Evolutionary conservation across 2,113 vertebrate species (phyloP).

Genomic region (Pedetes capensis): DNA sequence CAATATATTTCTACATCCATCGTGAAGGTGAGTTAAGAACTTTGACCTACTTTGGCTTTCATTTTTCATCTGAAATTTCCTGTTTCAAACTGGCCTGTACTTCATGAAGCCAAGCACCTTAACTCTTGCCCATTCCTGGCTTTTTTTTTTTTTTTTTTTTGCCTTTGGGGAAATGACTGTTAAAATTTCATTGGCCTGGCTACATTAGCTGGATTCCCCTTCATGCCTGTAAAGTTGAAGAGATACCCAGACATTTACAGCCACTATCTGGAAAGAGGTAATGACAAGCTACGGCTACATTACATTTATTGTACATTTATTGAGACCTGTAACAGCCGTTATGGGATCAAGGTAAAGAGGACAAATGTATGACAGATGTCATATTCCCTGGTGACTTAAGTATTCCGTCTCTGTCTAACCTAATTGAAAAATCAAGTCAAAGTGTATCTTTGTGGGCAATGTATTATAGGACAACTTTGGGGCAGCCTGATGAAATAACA

Average conservation of each 20-base stretch:
- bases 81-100: conserved; percentile 36
- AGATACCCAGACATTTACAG: conserved; percentile 78
- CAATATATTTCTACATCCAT: not conserved
- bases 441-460: conserved; percentile 60
- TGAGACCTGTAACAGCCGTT: conserved; percentile 65
- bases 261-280: conserved; percentile 69
- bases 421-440: conserved; percentile 76
- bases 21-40: conserved; percentile 44
- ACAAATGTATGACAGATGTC: conserved; percentile 70
- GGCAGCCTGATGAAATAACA: conserved; percentile 60
- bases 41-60: conserved; percentile 31
- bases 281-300: conserved; percentile 49
- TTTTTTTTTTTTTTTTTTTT: too few species aligned
- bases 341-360: conserved; percentile 71
- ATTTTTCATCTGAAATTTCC: conserved; percentile 56
- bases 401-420: conserved; percentile 67
- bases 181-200: conserved; percentile 79
- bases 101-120: conserved; percentile 66
- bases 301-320: conserved; percentile 72
- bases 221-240: conserved; percentile 74
- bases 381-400: conserved; percentile 73
- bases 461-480: conserved; percentile 63
- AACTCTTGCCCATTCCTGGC: conserved; percentile 58
- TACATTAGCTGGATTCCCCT: conserved; percentile 78
- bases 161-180: conserved; percentile 71